A percentile compares a stretch with the other conserved stretches of the same genome.
phyloP scores from a whole-genome alignment of 2,888 invertebrate genomes.

The Drosophila acutilabella region DNA sequence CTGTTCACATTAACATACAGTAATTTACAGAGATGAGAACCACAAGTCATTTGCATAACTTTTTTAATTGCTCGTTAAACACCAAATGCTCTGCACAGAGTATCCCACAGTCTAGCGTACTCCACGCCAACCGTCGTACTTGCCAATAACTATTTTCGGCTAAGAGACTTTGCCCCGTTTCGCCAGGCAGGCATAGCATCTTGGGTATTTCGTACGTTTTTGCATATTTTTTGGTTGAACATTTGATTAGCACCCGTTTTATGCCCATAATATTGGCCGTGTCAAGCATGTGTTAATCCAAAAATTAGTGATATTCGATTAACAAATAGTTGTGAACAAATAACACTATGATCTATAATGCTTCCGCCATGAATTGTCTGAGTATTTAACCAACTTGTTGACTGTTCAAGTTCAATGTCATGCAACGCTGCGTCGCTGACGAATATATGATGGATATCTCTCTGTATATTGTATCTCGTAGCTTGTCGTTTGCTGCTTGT shows the following conservation, averaged over 20 bases:
- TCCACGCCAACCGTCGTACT: background rate
- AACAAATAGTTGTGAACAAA: slow-evolving; percentile 64
- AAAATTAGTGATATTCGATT: slow-evolving; percentile 49
- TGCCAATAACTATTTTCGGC: slow-evolving; percentile 43
- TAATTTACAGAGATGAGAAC: too few species aligned
- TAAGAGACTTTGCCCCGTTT: slow-evolving; percentile 36
- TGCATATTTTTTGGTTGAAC: slow-evolving; percentile 28
- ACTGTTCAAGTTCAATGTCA: slow-evolving; percentile 71
- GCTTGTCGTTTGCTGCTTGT: background rate
- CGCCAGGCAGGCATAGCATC: slow-evolving; percentile 9
- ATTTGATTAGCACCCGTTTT: slow-evolving; percentile 49
- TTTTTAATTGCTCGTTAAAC: too few species aligned
- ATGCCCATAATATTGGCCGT: slow-evolving; percentile 20
- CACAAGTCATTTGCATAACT: too few species aligned
- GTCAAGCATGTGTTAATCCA: slow-evolving; percentile 51
- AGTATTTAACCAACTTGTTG: slow-evolving; percentile 27
- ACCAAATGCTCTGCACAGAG: background rate
- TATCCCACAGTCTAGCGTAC: background rate
- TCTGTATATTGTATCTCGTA: slow-evolving; percentile 16
- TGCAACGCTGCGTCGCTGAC: slow-evolving; percentile 24
- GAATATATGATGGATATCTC: slow-evolving; percentile 1
- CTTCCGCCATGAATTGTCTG: slow-evolving; percentile 58
- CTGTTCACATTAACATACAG: too few species aligned
- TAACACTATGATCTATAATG: slow-evolving; percentile 50
- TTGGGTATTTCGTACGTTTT: slow-evolving; percentile 19